Base-by-base conservation (phyloP, 2,113 vertebrate genomes). In the Toxotes chatareus region DNA sequence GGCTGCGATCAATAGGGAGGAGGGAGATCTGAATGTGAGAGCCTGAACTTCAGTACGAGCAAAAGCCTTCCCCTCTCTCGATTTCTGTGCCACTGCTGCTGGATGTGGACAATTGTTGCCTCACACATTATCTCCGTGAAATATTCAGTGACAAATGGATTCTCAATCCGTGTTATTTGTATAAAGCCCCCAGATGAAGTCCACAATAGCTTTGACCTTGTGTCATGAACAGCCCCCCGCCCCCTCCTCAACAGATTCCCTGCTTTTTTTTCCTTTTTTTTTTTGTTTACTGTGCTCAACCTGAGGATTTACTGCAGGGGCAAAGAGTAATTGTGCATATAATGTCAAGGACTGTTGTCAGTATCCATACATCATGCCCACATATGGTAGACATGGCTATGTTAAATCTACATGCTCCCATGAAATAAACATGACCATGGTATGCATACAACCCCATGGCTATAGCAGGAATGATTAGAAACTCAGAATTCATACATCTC, bases 341-440 rank as follows among this genome's bases (percentile, higher is more conserved):
- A 88, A 93, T 91, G 90, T 92, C 91, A 89, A 88, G 91, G 87
- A 86, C 89, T 91, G 90, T 91, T 93, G 93, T 92, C 86, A 92
- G 86, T 61, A 84, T 87, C 81, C 83, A 93, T 92, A 83, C 73
- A 94, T 93, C 92, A 92, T 90, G 67, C 57, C 83, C 75, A 89
- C 87, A 90, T 90, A 87, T 89, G 89, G 80, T 88, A 81, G 87
- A 90, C 70, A 82, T 81, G 72, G 76, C 81, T 64, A 34, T 80
- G 86, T 92, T 92, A 88, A 92, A 91, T 88, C 92, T 94, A 92
- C 90, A 94, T 92, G 88, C 63, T 44, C 63, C 80, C 65, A 92
- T 92, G 90, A 94, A 93, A 93, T 89, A 91, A 88, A 91, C 86
- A 93, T 91, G 88, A 69, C 79, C 59, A 31, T 46, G 38, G 71